phyloP scores from a whole-genome alignment of 2,113 vertebrate genomes.

The Sus scrofa region DNA sequence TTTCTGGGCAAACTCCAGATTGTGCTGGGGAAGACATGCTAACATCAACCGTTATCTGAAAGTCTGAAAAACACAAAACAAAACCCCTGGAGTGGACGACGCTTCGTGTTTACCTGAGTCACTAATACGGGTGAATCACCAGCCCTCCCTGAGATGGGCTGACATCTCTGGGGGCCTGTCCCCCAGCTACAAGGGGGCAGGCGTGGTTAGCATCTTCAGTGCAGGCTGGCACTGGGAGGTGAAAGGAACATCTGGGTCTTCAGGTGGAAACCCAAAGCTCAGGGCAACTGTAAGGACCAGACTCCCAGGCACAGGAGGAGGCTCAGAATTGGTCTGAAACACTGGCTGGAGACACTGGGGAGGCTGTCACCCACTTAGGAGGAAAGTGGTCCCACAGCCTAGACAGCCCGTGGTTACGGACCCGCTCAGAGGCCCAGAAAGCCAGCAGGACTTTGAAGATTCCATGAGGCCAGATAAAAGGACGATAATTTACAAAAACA shows the following conservation, averaged over 20 bases:
- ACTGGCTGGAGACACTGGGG: rapidly evolving
- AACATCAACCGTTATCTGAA: neutral
- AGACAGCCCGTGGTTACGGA: rapidly evolving
- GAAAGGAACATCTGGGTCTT: neutral
- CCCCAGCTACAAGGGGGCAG: no score
- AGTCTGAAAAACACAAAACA: neutral
- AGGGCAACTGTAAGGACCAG: neutral
- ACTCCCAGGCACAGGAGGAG: neutral
- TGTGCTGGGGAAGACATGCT: neutral
- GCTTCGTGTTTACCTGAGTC: rapidly evolving
- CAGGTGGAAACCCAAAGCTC: neutral
- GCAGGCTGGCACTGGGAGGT: rapidly evolving
- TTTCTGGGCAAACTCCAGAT: neutral
- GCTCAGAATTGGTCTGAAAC: neutral
- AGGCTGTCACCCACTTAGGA: no score
- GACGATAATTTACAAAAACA: neutral
- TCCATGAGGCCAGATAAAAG: neutral
- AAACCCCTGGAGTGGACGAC: neutral
- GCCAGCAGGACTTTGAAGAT: neutral
- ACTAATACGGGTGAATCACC: neutral
- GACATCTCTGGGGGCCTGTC: neutral
- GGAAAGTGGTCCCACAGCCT: neutral
- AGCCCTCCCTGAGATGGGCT: rapidly evolving
- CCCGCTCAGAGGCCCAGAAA: neutral
- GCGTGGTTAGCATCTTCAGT: rapidly evolving